phyloP scores from a whole-genome alignment of 2,113 vertebrate genomes.

The Brienomyrus longianalis region DNA sequence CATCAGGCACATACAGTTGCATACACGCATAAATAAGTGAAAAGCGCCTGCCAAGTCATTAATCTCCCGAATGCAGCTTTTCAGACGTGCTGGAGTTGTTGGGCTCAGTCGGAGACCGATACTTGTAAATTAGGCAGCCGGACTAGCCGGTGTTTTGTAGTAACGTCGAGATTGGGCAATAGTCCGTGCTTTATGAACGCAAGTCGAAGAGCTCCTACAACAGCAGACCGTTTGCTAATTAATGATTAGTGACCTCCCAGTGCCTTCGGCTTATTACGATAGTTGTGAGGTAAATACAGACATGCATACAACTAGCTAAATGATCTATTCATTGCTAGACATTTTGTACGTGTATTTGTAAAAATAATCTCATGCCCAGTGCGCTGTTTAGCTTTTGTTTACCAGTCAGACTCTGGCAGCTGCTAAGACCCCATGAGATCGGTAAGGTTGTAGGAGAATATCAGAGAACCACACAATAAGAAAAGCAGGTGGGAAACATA shows the following conservation, averaged over 20 bases:
- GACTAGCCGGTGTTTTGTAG: not conserved
- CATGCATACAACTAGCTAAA: not conserved
- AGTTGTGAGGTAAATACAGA: not conserved
- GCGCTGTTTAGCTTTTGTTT: not conserved
- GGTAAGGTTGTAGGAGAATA: not conserved
- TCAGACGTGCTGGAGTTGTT: constrained; percentile 59
- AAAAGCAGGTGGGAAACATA: not conserved
- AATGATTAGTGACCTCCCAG: not conserved
- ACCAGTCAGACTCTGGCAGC: not conserved
- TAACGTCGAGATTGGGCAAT: not conserved
- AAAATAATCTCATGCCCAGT: not conserved
- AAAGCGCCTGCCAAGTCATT: constrained; percentile 49
- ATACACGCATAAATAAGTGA: constrained; percentile 66
- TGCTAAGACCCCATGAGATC: not conserved
- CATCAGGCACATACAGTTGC: constrained; percentile 61
- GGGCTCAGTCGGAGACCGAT: not conserved
- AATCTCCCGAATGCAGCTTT: constrained; percentile 63
- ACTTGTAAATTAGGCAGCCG: not conserved
- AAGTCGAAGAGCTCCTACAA: constrained; percentile 16
- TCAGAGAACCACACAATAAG: not conserved
- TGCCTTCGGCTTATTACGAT: not conserved
- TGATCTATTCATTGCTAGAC: not conserved
- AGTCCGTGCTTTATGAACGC: not conserved
- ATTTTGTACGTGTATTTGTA: not conserved
- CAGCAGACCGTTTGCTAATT: not conserved